Percentiles rank a stretch among this genome's conserved stretches.
Evolutionary conservation across 2,888 invertebrate species (phyloP).

Genomic region (Tenthredo distinguenda): DNA sequence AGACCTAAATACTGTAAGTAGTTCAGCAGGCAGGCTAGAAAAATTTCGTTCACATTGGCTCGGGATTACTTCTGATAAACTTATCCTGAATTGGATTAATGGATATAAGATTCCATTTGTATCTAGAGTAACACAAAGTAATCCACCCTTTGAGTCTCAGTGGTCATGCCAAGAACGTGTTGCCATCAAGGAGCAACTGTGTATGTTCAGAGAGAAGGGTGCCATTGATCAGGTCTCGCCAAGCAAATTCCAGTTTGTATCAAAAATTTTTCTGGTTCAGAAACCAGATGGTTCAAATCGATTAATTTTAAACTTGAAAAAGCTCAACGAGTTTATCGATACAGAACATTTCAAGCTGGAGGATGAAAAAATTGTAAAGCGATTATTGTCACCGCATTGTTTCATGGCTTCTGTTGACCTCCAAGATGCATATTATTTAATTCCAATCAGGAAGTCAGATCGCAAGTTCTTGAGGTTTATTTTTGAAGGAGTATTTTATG

Average conservation of each 20-base stretch:
- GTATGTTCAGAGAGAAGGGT: conserved; percentile 39
- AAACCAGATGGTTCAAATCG: conserved; percentile 54
- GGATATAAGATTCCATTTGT: conserved; percentile 59
- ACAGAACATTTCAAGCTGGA: conserved; percentile 59
- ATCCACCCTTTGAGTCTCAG: conserved; percentile 44
- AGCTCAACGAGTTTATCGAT: not conserved
- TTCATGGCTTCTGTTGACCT: conserved; percentile 55
- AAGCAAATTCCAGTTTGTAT: conserved; percentile 51
- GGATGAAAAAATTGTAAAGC: conserved; percentile 51
- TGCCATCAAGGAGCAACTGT: conserved; percentile 34
- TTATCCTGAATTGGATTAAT: not conserved
- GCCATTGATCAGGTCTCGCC: not conserved
- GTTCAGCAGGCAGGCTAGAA: conserved; percentile 59
- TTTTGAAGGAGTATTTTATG: conserved; percentile 52
- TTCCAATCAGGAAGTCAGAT: conserved; percentile 52
- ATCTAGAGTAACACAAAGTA: conserved; percentile 45
- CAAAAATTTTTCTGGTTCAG: conserved; percentile 49
- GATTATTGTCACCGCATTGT: conserved; percentile 47
- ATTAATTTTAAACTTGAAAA: conserved; percentile 58
- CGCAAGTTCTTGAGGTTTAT: conserved; percentile 54
- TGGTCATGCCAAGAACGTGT: conserved; percentile 49
- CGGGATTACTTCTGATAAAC: not conserved
- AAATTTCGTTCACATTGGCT: conserved; percentile 57
- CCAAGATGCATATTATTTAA: conserved; percentile 55
- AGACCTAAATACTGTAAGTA: conserved; percentile 55